Evolutionary conservation across 2,113 vertebrate species (phyloP), one percentile per base, ranked within the genome.

Genomic region (Puffinus mauretanicus): DNA sequence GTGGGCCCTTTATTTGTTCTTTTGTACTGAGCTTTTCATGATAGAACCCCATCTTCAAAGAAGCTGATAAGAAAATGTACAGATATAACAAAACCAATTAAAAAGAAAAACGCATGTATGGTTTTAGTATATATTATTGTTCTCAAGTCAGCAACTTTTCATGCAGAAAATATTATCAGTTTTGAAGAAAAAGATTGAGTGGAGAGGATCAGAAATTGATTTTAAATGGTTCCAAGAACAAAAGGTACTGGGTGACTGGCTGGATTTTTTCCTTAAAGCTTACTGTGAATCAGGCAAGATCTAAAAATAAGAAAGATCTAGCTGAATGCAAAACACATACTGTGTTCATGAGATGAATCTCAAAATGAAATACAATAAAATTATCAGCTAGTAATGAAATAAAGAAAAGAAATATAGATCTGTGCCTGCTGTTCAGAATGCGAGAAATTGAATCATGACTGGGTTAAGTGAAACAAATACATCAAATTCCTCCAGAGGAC

Each of bases 371-470:
- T 79, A 94, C 90, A 97, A 98, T 98, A 96, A 94, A 97, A 98
- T 97, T 94, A 98, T 97, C 94, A 97, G 57, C 21, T 34, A 94
- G 97, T 88, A 97, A 98, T 97, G 96, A 97, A 98, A 98, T 97
- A 96, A 57, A 96, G 94, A 85, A 91, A 96, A 97, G 86, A 97
- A 97, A 93, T 91, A 92, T 75, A 88, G 79, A 92, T 91, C 79
- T 92, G 58, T 93, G 87, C 83, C 80, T 93, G 91, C 86, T 97
- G 94, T 95, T 97, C 86, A 93, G 90, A 97, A 93, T 87, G 81
- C 5, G 13, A 69, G 44, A 97, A 97, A 98, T 97, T 89, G 57
- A 98, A 98, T 98, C 92, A 98, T 55, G 57, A 55, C 76, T 86
- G 71, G 26, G n/a, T 76, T 89, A 97, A 97, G 91, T 91, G 88